Evolutionary conservation across 35 echinoderm and acorn worm species (phyloP).

Genomic region (Lytechinus pictus): DNA sequence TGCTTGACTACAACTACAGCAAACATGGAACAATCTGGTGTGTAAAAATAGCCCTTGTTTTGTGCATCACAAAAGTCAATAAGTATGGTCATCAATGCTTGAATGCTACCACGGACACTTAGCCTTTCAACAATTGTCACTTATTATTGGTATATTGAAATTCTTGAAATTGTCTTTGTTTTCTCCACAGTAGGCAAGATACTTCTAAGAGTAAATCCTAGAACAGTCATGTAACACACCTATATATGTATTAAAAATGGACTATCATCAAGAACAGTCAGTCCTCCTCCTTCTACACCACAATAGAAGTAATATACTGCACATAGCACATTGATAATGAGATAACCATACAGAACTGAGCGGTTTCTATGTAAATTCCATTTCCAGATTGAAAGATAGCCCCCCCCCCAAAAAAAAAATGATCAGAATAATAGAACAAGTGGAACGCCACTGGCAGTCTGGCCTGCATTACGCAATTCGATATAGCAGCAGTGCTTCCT

Average conservation of each 20-base stretch:
- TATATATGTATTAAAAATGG: neutral
- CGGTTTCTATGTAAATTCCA: neutral
- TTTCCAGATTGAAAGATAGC: neutral
- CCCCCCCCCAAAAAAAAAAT: neutral
- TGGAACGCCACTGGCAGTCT: too few species aligned
- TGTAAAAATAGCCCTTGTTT: too few species aligned
- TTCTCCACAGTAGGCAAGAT: neutral
- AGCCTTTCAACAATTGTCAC: too few species aligned
- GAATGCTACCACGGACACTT: too few species aligned
- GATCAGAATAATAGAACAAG: too few species aligned
- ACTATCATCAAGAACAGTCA: neutral
- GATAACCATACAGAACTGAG: neutral
- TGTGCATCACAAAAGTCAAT: too few species aligned
- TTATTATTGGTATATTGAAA: neutral
- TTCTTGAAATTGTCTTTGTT: neutral
- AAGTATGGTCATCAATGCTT: too few species aligned
- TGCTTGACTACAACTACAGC: too few species aligned
- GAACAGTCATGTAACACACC: neutral
- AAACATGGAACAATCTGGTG: too few species aligned
- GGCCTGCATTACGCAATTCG: too few species aligned
- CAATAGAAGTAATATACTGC: too few species aligned
- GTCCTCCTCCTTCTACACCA: neutral
- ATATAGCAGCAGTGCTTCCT: too few species aligned
- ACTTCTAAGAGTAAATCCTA: neutral
- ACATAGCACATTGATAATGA: neutral